phyloP scores from a whole-genome alignment of 64 coral and sea anemone genomes.

The Montipora sp. region DNA sequence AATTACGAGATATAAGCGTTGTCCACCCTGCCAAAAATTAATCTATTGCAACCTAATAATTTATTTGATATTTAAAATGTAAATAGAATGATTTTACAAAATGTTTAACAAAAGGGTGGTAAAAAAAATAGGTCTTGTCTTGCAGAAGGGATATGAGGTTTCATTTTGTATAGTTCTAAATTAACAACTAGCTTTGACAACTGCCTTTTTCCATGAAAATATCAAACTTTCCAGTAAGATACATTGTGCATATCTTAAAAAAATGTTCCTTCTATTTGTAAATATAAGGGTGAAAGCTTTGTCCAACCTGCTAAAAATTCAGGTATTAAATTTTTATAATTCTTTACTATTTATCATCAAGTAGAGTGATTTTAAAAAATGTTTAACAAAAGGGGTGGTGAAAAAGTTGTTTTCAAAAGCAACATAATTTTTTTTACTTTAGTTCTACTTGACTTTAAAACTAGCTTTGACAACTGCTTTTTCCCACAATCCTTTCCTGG shows the following conservation, averaged over 20 bases:
- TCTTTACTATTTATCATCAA: too few species aligned
- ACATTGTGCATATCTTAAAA: too few species aligned
- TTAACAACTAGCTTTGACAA: constrained; percentile 37
- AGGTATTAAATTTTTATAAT: too few species aligned
- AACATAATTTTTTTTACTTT: constrained; percentile 16
- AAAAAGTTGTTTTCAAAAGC: constrained; percentile 7
- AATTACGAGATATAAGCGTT: too few species aligned
- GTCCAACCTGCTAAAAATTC: too few species aligned
- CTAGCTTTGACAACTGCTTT: constrained; percentile 34
- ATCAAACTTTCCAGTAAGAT: too few species aligned
- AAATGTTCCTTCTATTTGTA: too few species aligned
- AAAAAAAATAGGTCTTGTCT: neutral
- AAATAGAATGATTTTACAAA: constrained; percentile 11
- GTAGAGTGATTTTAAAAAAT: constrained; percentile 21
- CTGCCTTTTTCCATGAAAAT: constrained; percentile 20
- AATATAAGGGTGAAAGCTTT: too few species aligned
- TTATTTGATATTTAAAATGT: too few species aligned
- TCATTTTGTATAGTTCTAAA: neutral
- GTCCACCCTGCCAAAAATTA: too few species aligned
- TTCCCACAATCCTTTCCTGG: constrained; percentile 58
- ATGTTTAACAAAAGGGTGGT: neutral
- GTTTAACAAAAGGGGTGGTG: neutral
- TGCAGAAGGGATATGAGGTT: neutral
- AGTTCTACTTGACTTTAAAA: constrained; percentile 39
- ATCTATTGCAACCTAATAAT: too few species aligned